phyloP scores from a whole-genome alignment of 1,140 invertebrate genomes.

The Propsilocerus akamusi region DNA sequence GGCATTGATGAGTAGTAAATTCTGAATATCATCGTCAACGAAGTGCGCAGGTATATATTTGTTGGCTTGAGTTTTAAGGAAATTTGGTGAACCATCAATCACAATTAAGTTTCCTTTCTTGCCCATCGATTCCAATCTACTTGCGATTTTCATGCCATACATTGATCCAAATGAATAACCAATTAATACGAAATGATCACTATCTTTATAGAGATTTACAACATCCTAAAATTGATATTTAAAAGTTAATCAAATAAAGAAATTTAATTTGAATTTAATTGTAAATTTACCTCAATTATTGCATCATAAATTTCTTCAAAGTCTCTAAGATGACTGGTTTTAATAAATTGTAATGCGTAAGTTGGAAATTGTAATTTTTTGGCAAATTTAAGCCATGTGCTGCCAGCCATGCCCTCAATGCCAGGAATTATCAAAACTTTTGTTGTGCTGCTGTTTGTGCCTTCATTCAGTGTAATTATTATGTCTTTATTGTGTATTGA shows the following conservation, averaged over 20 bases:
- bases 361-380: conserved; percentile 10
- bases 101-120: conserved; percentile 30
- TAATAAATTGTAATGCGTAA: conserved; percentile 14
- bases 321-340: conserved; percentile 8
- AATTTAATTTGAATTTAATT: not conserved
- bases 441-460: no score
- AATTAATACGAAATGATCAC: conserved; percentile 32
- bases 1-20: conserved; percentile 29
- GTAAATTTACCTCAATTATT: not conserved
- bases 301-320: not conserved
- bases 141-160: conserved; percentile 31
- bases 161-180: conserved; percentile 45
- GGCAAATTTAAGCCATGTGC: conserved; percentile 17
- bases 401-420: conserved; percentile 48
- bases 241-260: not conserved
- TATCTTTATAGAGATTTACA: conserved; percentile 38
- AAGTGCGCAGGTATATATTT: conserved; percentile 18
- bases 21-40: conserved; percentile 30
- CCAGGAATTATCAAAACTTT: conserved; percentile 69
- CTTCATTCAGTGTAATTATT: no score
- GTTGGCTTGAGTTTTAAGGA: conserved; percentile 29
- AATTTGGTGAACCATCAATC: conserved; percentile 36
- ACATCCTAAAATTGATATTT: no score
- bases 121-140: conserved; percentile 33
- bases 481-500: no score